Conservation (phyloP, 2,797 vertebrate species). For the Anabacerthia variegaticeps region DNA sequence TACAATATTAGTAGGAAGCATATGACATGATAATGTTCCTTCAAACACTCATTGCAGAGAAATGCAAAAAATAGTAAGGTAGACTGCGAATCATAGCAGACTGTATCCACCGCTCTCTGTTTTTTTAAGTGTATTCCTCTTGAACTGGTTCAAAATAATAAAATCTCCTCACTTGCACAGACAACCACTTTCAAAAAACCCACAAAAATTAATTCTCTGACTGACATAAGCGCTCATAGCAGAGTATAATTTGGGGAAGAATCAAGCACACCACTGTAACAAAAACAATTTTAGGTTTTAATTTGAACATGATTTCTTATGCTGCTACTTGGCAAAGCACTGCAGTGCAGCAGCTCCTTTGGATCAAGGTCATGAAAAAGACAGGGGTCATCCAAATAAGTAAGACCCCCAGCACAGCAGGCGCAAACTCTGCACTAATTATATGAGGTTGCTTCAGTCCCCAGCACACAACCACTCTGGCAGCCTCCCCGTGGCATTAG, state of each 20-base stretch:
- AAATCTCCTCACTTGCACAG: background rate
- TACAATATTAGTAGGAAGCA: background rate
- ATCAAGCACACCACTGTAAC: background rate
- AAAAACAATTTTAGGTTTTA: background rate
- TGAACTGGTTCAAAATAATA: slow-evolving; percentile 4
- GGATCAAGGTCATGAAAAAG: slow-evolving; percentile 6
- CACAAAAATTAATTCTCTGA: background rate
- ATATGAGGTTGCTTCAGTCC: background rate
- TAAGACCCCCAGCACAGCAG: slow-evolving; percentile 18
- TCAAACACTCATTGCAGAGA: background rate
- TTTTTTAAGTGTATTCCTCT: background rate
- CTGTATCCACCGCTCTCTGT: background rate
- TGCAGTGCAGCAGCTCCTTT: slow-evolving; percentile 7
- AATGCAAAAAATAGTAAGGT: background rate
- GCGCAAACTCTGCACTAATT: background rate
- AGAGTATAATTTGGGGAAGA: background rate
- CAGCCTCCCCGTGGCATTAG: background rate
- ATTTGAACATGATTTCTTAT: background rate
- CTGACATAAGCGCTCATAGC: background rate
- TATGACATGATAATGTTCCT: background rate
- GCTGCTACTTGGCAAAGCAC: background rate
- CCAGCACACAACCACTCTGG: background rate
- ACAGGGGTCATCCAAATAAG: background rate
- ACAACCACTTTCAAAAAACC: background rate
- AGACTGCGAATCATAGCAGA: background rate